Evolutionary conservation across 2,113 vertebrate genomes (phyloP).

Genomic region (Carettochelys insculpta): DNA sequence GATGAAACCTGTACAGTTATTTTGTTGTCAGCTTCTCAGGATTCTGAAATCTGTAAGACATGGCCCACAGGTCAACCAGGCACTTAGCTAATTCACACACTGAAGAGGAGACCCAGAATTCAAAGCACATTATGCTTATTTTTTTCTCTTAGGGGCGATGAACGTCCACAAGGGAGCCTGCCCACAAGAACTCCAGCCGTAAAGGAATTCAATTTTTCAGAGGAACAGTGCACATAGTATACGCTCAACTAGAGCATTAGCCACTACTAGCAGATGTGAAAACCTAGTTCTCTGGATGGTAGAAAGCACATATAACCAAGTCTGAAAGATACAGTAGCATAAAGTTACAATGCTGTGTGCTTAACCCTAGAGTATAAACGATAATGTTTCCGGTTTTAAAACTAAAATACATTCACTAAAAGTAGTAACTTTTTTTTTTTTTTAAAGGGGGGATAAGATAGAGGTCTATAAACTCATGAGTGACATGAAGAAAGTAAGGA

Average conservation of each 20-base stretch:
- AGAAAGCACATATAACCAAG: background rate
- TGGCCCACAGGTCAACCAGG: background rate
- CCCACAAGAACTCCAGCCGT: background rate
- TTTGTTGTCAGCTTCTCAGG: background rate
- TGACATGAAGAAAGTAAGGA: too few species aligned
- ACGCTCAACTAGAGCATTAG: background rate
- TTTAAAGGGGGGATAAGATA: too few species aligned
- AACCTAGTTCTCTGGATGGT: background rate
- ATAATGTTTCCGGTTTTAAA: background rate
- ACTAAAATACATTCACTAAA: background rate
- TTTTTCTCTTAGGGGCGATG: background rate
- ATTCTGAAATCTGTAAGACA: background rate
- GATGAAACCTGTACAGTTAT: too few species aligned
- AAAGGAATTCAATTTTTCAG: background rate
- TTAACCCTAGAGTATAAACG: background rate
- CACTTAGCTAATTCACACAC: rapidly evolving
- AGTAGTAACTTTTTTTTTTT: too few species aligned
- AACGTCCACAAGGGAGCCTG: background rate
- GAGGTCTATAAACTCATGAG: too few species aligned
- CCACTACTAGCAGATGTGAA: background rate
- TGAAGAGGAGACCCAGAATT: background rate
- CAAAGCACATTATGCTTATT: background rate
- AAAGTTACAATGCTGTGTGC: background rate
- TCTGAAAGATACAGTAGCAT: background rate
- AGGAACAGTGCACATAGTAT: background rate